A percentile compares a stretch with the other conserved stretches of the same genome.
These are phyloP conservation scores for Anticlea derivata DNA, from an alignment of 2,888 invertebrate species.

Conservation along the genomic window DNA sequence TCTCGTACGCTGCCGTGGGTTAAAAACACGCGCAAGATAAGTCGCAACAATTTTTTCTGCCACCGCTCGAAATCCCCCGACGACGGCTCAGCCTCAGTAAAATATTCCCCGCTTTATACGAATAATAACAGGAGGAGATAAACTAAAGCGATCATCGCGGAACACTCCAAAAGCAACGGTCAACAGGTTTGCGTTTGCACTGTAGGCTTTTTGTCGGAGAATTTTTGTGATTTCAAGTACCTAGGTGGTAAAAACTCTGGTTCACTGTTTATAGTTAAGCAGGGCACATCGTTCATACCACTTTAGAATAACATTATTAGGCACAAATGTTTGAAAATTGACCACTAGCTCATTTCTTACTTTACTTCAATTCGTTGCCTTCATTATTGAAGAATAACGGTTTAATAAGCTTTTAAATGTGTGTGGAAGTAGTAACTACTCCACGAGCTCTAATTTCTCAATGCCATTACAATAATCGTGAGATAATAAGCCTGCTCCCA, in stretches of 20 bases:
- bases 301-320: too few species aligned
- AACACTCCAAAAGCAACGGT: slow-evolving; percentile 34
- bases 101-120: slow-evolving; percentile 77
- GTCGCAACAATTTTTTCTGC: slow-evolving; percentile 77
- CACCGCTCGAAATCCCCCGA: slow-evolving; percentile 72
- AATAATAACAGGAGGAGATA: slow-evolving; percentile 62
- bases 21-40: slow-evolving; percentile 66
- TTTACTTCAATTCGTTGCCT: too few species aligned
- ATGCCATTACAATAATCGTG: slow-evolving; percentile 35
- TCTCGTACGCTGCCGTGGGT: slow-evolving; percentile 56
- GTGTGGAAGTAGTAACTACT: neutral
- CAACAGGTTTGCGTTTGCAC: slow-evolving; percentile 20
- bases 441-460: slow-evolving; percentile 22
- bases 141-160: slow-evolving; percentile 36
- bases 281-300: neutral
- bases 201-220: slow-evolving; percentile 9
- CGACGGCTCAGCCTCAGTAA: slow-evolving; percentile 64
- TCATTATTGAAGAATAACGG: neutral
- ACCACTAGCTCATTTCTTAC: too few species aligned
- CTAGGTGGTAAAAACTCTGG: neutral
- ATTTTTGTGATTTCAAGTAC: slow-evolving; percentile 4
- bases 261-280: neutral
- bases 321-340: too few species aligned
- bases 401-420: too few species aligned
- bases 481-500: slow-evolving; percentile 41